These are phyloP conservation scores for Thermophis baileyi DNA, from an alignment of 2,113 vertebrate genomes.

Conservation along the genomic window DNA sequence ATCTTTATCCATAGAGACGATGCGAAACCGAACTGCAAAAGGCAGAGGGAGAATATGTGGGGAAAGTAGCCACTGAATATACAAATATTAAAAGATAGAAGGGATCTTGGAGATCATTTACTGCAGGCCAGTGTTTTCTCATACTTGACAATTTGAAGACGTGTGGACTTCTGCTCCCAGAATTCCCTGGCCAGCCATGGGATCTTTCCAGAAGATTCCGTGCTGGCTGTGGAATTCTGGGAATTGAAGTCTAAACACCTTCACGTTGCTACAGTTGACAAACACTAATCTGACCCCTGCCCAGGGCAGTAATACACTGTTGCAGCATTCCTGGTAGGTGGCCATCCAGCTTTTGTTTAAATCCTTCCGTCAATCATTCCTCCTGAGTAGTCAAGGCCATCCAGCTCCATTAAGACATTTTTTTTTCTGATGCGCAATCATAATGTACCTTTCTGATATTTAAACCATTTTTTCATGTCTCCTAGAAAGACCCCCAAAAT, in stretches of 20 bases:
- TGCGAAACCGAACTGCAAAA: constrained; percentile 54
- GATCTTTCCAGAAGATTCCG: too few relatives aligned
- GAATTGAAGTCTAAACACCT: too few relatives aligned
- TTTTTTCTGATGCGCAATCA: neutral
- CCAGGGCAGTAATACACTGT: too few relatives aligned
- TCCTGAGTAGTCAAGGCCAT: too few relatives aligned
- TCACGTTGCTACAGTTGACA: too few relatives aligned
- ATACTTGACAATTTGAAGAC: too few relatives aligned
- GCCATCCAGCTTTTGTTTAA: neutral
- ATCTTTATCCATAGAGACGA: constrained; percentile 52
- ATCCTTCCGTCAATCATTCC: neutral
- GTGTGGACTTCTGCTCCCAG: too few relatives aligned
- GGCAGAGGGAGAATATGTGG: neutral
- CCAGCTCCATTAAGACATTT: neutral
- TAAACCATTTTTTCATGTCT: neutral
- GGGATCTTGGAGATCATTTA: neutral
- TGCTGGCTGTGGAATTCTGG: too few relatives aligned
- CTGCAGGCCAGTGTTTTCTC: too few relatives aligned
- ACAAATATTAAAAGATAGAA: neutral
- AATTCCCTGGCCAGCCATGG: too few relatives aligned
- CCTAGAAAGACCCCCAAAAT: neutral
- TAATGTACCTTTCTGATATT: neutral
- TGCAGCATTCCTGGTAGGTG: too few relatives aligned
- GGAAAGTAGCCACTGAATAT: neutral
- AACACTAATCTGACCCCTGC: neutral